A percentile compares a stretch with the other conserved stretches of the same genome.
These are phyloP conservation scores for Silurus asotus DNA, from an alignment of 2,113 vertebrate genomes.

Conservation along the genomic window DNA sequence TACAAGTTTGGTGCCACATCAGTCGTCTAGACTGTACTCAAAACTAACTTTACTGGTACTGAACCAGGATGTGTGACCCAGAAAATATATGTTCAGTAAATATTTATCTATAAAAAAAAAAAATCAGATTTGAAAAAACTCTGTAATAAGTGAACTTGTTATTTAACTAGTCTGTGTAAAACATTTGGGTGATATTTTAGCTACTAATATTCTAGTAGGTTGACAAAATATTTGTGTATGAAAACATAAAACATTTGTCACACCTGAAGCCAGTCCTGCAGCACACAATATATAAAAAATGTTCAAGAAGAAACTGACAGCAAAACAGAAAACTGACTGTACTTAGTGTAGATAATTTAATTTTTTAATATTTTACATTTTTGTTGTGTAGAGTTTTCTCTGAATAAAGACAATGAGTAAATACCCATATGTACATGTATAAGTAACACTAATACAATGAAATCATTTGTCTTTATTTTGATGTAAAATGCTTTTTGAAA, in stretches of 20 bases:
- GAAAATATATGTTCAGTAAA: no score
- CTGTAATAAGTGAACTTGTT: neutral
- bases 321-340: neutral
- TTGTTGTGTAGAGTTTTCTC: neutral
- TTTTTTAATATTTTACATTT: neutral
- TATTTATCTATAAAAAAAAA: no score
- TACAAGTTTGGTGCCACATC: neutral
- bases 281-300: neutral
- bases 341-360: no score
- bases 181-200: neutral
- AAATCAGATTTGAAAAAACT: neutral
- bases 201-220: neutral
- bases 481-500: no score
- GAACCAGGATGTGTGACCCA: neutral
- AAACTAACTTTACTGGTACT: neutral
- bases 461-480: no score
- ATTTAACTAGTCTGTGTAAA: neutral
- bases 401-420: neutral
- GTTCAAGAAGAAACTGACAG: neutral
- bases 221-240: neutral
- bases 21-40: neutral
- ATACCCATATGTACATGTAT: no score
- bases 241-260: neutral
- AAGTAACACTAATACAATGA: neutral
- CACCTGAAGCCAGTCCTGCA: neutral